A percentile compares a stretch with the other conserved stretches of the same genome.
Conservation (phyloP, 2,797 vertebrate species). For the Acropternis orthonyx region DNA sequence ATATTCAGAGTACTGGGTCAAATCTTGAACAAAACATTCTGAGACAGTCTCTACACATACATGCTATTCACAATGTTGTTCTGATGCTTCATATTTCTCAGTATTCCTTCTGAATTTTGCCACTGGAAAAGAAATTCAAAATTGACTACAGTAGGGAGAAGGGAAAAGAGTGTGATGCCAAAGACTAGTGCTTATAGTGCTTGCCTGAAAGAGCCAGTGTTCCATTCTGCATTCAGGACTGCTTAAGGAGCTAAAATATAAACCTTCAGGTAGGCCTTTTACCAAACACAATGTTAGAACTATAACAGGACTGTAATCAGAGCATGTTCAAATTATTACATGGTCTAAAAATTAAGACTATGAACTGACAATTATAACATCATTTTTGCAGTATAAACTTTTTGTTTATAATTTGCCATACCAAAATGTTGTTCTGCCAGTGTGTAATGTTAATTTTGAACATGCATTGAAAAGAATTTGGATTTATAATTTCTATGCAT, state of each 20-base stretch:
- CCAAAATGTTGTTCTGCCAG: neutral
- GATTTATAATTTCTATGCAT: neutral
- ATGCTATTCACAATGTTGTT: neutral
- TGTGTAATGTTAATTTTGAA: neutral
- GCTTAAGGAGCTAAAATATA: neutral
- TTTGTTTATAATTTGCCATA: neutral
- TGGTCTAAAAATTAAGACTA: neutral
- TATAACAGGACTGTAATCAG: neutral
- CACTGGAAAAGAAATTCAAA: neutral
- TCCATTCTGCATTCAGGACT: neutral
- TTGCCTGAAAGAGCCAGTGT: neutral
- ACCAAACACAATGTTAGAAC: neutral
- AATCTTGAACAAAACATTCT: neutral
- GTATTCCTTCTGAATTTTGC: neutral
- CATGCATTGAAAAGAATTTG: neutral
- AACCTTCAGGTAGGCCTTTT: neutral
- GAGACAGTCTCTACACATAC: neutral
- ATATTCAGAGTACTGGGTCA: neutral
- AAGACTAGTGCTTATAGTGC: neutral
- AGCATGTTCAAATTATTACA: neutral
- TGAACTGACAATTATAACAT: neutral
- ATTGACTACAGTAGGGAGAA: neutral
- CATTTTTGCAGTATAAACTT: neutral
- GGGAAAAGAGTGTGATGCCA: accelerated
- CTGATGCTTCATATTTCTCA: neutral